A percentile compares a stretch with the other conserved stretches of the same genome.
These are phyloP conservation scores for Bergia sp. DNA, from an alignment of 92 coral and sea anemone species.

Conservation along the genomic window DNA sequence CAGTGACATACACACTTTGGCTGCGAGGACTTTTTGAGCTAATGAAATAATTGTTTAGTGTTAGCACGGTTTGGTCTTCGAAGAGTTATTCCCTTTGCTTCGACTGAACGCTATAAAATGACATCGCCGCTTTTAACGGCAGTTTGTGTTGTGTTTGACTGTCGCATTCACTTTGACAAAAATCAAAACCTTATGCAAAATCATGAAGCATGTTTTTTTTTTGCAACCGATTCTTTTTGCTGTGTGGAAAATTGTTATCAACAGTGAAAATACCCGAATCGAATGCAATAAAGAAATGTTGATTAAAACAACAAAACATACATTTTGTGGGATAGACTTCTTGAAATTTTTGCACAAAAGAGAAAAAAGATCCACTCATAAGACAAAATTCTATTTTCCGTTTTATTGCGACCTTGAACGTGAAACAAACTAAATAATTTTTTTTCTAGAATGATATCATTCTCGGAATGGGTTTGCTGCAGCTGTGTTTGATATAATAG, in stretches of 20 bases:
- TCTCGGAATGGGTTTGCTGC: neutral
- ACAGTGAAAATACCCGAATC: too few relatives aligned
- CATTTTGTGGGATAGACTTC: too few relatives aligned
- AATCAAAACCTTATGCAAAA: neutral
- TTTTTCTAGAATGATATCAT: neutral
- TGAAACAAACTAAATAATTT: neutral
- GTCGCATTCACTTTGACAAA: neutral
- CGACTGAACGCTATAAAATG: neutral
- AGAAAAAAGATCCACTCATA: too few relatives aligned
- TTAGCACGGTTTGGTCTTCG: too few relatives aligned
- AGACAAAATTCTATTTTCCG: neutral
- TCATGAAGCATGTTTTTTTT: neutral
- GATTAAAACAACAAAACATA: too few relatives aligned
- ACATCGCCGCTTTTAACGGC: neutral
- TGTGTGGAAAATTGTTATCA: too few relatives aligned
- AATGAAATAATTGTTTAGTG: too few relatives aligned
- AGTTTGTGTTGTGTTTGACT: neutral
- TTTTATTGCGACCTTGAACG: neutral
- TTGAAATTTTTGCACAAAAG: too few relatives aligned
- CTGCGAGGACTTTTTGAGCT: too few relatives aligned
- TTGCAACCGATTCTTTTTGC: neutral
- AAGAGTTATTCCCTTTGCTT: neutral
- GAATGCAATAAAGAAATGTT: neutral
- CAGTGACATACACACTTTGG: too few relatives aligned
- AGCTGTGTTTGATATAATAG: neutral